Percentiles rank a stretch among this genome's conserved stretches.
These are phyloP conservation scores for Calliphora vicina DNA, from an alignment of 1,140 invertebrate species.

Conservation along the genomic window DNA sequence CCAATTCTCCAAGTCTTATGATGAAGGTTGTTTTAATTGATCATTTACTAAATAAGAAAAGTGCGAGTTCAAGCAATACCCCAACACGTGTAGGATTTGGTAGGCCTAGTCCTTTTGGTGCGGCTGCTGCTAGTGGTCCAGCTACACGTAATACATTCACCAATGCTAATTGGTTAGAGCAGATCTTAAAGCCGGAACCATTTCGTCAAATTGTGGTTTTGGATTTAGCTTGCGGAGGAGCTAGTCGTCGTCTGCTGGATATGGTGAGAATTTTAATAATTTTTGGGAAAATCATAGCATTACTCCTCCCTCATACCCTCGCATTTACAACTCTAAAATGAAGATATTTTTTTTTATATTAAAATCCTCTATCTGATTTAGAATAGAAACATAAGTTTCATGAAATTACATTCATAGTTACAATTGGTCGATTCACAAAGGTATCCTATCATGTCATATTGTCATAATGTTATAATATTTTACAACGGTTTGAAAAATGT, in stretches of 20 bases:
- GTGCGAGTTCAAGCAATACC: not conserved
- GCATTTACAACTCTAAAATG: too few relatives aligned
- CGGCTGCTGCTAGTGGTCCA: not conserved
- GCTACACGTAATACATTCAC: constrained; percentile 19
- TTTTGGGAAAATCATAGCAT: too few relatives aligned
- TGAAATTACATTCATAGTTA: too few relatives aligned
- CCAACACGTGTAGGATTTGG: constrained; percentile 11
- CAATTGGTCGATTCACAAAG: too few relatives aligned
- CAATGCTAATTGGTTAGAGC: constrained; percentile 49
- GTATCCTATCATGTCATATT: too few relatives aligned
- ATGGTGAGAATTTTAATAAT: constrained; percentile 57
- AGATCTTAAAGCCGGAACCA: constrained; percentile 48
- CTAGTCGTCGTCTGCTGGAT: constrained; percentile 56
- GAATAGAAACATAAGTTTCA: too few relatives aligned
- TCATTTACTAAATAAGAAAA: constrained; percentile 40
- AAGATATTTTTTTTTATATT: too few relatives aligned
- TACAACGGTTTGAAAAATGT: too few relatives aligned
- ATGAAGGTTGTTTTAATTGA: constrained; percentile 43
- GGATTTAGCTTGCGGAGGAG: constrained; percentile 55
- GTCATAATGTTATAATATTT: too few relatives aligned
- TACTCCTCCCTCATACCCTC: too few relatives aligned
- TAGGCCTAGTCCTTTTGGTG: not conserved
- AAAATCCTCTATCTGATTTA: too few relatives aligned
- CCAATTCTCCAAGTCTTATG: constrained; percentile 33
- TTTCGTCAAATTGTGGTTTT: constrained; percentile 56